phyloP scores from a whole-genome alignment of 2,797 vertebrate genomes.

The Tangara arthus region DNA sequence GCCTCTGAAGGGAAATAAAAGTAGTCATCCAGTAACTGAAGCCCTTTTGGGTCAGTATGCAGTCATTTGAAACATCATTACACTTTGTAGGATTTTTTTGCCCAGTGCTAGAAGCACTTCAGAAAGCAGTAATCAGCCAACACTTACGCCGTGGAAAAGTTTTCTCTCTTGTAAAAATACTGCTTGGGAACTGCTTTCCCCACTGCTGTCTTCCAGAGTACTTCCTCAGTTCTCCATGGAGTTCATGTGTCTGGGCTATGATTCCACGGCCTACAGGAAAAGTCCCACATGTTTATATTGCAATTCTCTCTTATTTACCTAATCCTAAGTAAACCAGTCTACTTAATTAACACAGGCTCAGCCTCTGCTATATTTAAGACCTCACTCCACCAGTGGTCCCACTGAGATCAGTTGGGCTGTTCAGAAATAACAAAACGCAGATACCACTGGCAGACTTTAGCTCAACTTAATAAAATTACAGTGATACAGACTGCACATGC shows the following conservation, averaged over 20 bases:
- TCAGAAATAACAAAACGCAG: neutral
- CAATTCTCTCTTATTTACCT: neutral
- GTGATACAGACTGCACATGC: neutral
- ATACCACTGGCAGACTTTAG: neutral
- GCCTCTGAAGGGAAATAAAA: neutral
- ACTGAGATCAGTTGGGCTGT: neutral
- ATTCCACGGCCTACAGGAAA: neutral
- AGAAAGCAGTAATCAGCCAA: neutral
- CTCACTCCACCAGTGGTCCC: neutral
- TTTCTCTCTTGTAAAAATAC: constrained; percentile 7
- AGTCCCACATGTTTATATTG: neutral
- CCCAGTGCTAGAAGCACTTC: neutral
- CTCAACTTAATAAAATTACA: neutral
- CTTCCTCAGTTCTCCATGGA: neutral
- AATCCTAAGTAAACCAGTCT: neutral
- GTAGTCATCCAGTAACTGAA: neutral
- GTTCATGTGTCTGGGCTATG: neutral
- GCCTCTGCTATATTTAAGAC: neutral
- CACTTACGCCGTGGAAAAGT: neutral
- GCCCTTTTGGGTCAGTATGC: neutral
- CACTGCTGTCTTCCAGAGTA: neutral
- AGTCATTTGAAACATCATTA: constrained; percentile 26
- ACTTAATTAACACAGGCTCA: constrained; percentile 3
- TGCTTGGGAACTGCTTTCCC: neutral
- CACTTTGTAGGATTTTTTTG: neutral